Percentiles rank a stretch among this genome's conserved stretches.
Evolutionary conservation across 2,797 vertebrate genomes (phyloP).

Genomic region (Mus spretus): DNA sequence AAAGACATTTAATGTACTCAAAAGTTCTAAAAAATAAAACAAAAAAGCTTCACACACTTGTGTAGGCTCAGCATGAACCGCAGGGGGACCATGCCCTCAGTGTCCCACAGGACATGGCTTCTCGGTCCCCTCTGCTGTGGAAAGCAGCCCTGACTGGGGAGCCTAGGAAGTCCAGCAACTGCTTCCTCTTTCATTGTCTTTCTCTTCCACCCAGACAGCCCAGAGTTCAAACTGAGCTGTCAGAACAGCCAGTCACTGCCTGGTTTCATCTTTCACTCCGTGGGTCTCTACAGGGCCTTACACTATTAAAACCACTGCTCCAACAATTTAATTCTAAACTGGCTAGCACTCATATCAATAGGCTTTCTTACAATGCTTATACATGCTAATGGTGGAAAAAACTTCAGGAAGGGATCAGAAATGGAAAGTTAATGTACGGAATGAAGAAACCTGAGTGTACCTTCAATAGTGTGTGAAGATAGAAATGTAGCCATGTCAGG

Average conservation of each 20-base stretch:
- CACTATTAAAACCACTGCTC: not conserved
- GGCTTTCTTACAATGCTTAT: not conserved
- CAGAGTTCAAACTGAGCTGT: not conserved
- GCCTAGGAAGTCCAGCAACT: not conserved
- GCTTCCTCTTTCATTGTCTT: not conserved
- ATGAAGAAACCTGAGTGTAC: not conserved
- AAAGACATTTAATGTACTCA: not conserved
- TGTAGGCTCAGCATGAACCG: not conserved
- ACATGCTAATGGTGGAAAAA: not conserved
- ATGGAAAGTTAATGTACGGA: not conserved
- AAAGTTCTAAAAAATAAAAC: constrained; percentile 47
- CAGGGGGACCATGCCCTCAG: not conserved
- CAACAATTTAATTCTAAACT: not conserved
- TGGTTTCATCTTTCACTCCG: not conserved
- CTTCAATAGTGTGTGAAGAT: not conserved
- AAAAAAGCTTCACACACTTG: constrained; percentile 45
- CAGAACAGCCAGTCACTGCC: not conserved
- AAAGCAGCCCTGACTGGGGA: constrained; percentile 49
- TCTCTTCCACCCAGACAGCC: constrained; percentile 6
- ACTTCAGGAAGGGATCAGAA: not conserved
- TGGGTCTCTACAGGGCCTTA: not conserved
- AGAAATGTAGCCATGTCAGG: not conserved
- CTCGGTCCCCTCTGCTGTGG: not conserved
- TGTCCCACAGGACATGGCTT: not conserved
- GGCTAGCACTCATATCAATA: not conserved